Evolutionary conservation across 2,888 invertebrate genomes (phyloP).

Genomic region (Patella depressa): DNA sequence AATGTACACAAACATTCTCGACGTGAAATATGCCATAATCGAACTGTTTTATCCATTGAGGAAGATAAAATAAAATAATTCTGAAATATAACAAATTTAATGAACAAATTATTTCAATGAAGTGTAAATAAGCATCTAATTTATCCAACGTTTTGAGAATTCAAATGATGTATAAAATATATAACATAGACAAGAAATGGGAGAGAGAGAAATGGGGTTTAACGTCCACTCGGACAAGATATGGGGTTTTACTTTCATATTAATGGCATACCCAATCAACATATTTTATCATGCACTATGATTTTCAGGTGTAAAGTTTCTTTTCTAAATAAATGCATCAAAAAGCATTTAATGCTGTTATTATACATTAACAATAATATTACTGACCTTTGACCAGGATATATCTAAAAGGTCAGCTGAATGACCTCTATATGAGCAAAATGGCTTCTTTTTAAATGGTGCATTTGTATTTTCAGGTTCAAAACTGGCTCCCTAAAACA

Average conservation of each 20-base stretch:
- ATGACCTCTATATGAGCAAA: slow-evolving; percentile 94
- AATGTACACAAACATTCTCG: slow-evolving; percentile 98
- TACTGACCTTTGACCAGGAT: slow-evolving; percentile 90
- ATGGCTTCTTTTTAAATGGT: slow-evolving; percentile 90
- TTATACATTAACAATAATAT: not conserved
- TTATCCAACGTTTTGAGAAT: no score
- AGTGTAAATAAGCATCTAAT: no score
- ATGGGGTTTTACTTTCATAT: no score
- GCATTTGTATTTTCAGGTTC: slow-evolving; percentile 66
- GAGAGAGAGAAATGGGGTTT: no score
- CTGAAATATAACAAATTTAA: slow-evolving; percentile 53
- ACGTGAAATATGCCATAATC: slow-evolving; percentile 97
- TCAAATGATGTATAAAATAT: no score
- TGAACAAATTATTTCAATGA: no score
- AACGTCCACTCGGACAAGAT: no score
- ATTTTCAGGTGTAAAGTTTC: no score
- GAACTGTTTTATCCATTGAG: slow-evolving; percentile 98
- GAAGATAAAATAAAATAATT: slow-evolving; percentile 98
- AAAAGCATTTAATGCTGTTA: not conserved
- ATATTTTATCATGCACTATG: no score
- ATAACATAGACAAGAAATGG: no score
- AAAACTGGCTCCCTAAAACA: slow-evolving; percentile 38
- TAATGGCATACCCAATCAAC: no score
- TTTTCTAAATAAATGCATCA: no score
- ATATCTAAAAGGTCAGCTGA: slow-evolving; percentile 96